Base-by-base conservation (phyloP, 1,140 invertebrate species). In the Pachyrhynchus sulphureomaculatus region DNA sequence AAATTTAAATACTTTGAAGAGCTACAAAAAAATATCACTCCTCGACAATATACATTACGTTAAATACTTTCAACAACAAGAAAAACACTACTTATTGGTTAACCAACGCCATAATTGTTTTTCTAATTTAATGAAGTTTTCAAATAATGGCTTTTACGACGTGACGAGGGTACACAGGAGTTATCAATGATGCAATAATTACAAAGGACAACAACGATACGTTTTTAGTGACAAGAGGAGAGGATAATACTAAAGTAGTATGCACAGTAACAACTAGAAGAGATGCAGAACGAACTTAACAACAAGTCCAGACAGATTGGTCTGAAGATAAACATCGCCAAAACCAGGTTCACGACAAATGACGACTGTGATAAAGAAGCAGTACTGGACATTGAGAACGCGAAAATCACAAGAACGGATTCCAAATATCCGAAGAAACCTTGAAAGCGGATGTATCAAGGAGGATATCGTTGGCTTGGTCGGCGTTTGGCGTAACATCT, bases 1-100 rank as follows among this genome's bases (percentile, higher is more conserved):
- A 72, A 70, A 60, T 80, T 79, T 48, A 74, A 77, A 48, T 73
- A 70, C 23, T 80, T 81, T 52, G 78, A 80, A 24, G 73, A 75
- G 23, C 32, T 76, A 2, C 72, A n/a, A 77, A 62, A 39, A 68
- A 1, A 44, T 79, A 0, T 51, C 75, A 10, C 76, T 77, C 23
- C 48, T 71, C 1, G 45, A 52, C 4, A 26, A 24, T 1, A 75
- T 81, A 29, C 23, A 67, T n/a, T 71, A 72, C 20, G 54, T 76
- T 3, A 70, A 75, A 39, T 58, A 75, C 29, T 76, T 78, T 49
- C 68, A 74, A 9, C 37, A 76, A 12, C 33, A 70, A 39, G 42
- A 52, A 13, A 36, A 62, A 9, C 64, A 74, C 57, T 78, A 77
- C 47, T 47, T 81, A 4, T 58, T 80, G 8, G 52, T 81, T 2